Evolutionary conservation across 2,888 invertebrate species (phyloP), one percentile per base, ranked within the genome.

Genomic region (Drosophila mulleri): DNA sequence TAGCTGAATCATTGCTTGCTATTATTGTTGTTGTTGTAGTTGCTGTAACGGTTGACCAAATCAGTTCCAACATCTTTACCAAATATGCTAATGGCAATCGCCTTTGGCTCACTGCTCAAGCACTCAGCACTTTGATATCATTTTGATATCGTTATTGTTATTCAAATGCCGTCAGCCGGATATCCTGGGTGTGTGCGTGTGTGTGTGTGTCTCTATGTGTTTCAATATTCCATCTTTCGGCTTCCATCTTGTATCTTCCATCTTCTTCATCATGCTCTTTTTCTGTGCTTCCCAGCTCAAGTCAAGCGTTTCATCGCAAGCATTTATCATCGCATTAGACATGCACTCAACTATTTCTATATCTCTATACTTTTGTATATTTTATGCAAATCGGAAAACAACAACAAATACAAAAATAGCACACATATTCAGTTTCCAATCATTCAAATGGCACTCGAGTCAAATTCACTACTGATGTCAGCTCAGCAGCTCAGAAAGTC

Each of bases 271-370:
- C n/a, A n/a, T 9, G 18, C 41, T 18, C 37, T 42, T 20, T 53
- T n/a, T 23, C 23, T 35, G 44, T 64, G 45, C 42, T 20, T n/a
- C 53, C 29, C 45, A 78, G 63, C 82, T 48, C 64, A 81, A 83
- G 45, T 67, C 74, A 74, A 80, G 80, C 87, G 84, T 83, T 80
- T 83, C 83, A 83, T 82, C 72, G 75, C 78, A 77, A 79, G 53
- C 83, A 89, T 90, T 88, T 90, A 85, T 89, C 90, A 89, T 86
- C 82, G 71, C 73, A 86, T 86, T 88, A 82, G 86, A 66, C 65
- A 86, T 72, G 86, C 80, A 78, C 67, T 81, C 72, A 68, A 65
- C 52, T 44, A 54, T 59, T 39, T 59, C 45, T 50, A 32, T 39
- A 62, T 53, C 52, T 58, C 42, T 26, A n/a, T 18, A 9, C 23